These are phyloP conservation scores for Cirrhinus molitorella DNA, from an alignment of 2,797 vertebrate species.

Conservation along the genomic window DNA sequence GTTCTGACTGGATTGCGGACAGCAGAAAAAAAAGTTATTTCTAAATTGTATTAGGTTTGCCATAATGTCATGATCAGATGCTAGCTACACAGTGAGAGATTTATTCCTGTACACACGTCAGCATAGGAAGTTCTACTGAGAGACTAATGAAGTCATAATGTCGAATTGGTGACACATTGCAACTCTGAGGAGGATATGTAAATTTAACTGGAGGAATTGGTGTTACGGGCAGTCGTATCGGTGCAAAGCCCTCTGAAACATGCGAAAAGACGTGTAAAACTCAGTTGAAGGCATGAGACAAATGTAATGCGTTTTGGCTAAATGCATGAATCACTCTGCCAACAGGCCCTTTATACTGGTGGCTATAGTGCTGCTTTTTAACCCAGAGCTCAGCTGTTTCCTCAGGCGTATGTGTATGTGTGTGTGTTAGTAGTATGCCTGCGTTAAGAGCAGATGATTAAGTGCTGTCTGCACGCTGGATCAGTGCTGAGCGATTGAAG, in stretches of 20 bases:
- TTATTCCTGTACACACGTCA: not conserved
- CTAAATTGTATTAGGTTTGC: not conserved
- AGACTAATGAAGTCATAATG: conserved; percentile 22
- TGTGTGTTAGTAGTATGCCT: conserved; percentile 42
- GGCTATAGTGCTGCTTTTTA: conserved; percentile 46
- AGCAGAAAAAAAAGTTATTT: not conserved
- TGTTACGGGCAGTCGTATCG: conserved; percentile 29
- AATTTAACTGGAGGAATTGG: conserved; percentile 45
- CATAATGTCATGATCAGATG: not conserved
- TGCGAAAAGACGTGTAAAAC: conserved; percentile 50
- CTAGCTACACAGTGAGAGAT: not conserved
- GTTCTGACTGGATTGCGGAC: not conserved
- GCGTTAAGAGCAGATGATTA: conserved; percentile 61
- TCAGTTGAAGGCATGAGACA: conserved; percentile 58
- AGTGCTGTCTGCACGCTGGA: conserved; percentile 62
- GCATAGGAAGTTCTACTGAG: not conserved
- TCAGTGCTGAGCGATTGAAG: conserved; percentile 63
- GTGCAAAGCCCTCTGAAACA: conserved; percentile 62
- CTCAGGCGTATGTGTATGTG: conserved; percentile 55
- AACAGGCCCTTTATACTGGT: conserved; percentile 50
- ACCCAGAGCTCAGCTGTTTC: conserved; percentile 57
- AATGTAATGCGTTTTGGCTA: conserved; percentile 59
- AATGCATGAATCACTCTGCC: conserved; percentile 59
- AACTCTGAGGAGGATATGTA: conserved; percentile 35
- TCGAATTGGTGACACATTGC: not conserved